phyloP scores from a whole-genome alignment of 2,888 invertebrate genomes.

The Eutolmus rufibarbis region DNA sequence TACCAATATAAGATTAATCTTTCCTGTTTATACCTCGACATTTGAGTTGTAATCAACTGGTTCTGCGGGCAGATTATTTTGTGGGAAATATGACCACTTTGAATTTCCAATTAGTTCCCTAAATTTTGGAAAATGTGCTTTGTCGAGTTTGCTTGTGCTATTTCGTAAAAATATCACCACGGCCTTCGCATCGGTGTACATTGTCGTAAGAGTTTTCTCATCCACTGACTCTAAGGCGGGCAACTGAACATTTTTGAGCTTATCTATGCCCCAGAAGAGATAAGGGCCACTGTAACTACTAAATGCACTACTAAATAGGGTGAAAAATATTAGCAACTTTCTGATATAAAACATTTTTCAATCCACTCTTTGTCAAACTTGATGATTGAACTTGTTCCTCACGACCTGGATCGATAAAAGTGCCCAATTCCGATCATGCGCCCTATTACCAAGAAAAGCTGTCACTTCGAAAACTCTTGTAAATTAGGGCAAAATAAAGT shows the following conservation, averaged over 20 bases:
- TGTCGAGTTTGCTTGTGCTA: conserved; percentile 66
- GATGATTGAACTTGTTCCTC: background rate
- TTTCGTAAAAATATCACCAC: conserved; percentile 70
- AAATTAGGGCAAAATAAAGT: background rate
- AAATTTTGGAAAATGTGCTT: conserved; percentile 66
- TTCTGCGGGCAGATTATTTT: conserved; percentile 67
- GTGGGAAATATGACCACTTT: conserved; percentile 66
- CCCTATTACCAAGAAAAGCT: conserved; percentile 39
- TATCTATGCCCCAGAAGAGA: conserved; percentile 68
- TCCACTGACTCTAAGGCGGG: conserved; percentile 66
- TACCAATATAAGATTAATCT: background rate
- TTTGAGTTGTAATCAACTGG: conserved; percentile 70
- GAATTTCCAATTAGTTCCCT: conserved; percentile 66
- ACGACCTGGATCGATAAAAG: conserved; percentile 14
- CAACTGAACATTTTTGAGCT: conserved; percentile 63
- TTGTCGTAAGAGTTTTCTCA: conserved; percentile 67
- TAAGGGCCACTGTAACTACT: conserved; percentile 69
- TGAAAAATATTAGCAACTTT: background rate
- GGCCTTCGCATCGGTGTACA: conserved; percentile 68
- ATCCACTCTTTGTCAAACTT: background rate
- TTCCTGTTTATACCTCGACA: conserved; percentile 64
- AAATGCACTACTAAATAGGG: conserved; percentile 48
- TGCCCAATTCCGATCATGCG: background rate
- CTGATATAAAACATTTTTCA: conserved; percentile 13
- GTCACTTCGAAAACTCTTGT: background rate